Base-by-base conservation (phyloP, 2,113 vertebrate species). In the Pristiophorus japonicus region DNA sequence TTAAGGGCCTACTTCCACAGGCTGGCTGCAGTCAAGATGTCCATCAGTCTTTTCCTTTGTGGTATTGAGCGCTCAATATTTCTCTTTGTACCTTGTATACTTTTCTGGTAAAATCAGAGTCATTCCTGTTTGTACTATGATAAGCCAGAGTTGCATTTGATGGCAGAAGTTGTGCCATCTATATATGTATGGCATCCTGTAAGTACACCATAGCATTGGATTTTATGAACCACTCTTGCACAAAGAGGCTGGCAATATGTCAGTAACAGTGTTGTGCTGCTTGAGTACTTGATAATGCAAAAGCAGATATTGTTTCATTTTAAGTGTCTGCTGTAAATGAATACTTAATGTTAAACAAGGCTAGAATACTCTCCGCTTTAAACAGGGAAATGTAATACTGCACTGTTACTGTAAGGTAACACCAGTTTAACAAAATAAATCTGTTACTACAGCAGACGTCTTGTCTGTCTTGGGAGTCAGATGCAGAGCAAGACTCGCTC, bases 241-340 rank as follows among this genome's bases (percentile, higher is more conserved):
- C 51, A 59, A 27, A 55, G 45, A 59, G 87, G 30, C 27, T 51
- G 55, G 51, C 51, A 90, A 34, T 34, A 90, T 59, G 51, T 62
- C 51, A 59, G 16, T 90, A 90, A 59, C 47, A 3, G 30, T 62
- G 45, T 59, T 88, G 55, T 90, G 87, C 30, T 59, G 22, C 30
- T 59, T 85, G 81, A 85, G 81, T 47, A 47, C 42, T 85, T 85
- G 81, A 85, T 47, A 47, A 7, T 85, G 24, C 42, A 47, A 85
- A 85, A 85, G 42, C 47, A 90, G 87, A 30, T 34, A 34, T 34
- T 34, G 14, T n/a, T 59, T 34, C 87, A 59, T 55, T 59, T 90
- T 59, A 90, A 90, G 51, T 85, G 81, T 85, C 81, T 85, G 81
- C 42, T 85, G 42, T 85, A 85, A 47, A 85, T 45, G 47, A 85